A percentile compares a stretch with the other conserved stretches of the same genome.
Evolutionary conservation across 2,797 vertebrate species (phyloP).

Genomic region (Pseudotriccus pelzelni): DNA sequence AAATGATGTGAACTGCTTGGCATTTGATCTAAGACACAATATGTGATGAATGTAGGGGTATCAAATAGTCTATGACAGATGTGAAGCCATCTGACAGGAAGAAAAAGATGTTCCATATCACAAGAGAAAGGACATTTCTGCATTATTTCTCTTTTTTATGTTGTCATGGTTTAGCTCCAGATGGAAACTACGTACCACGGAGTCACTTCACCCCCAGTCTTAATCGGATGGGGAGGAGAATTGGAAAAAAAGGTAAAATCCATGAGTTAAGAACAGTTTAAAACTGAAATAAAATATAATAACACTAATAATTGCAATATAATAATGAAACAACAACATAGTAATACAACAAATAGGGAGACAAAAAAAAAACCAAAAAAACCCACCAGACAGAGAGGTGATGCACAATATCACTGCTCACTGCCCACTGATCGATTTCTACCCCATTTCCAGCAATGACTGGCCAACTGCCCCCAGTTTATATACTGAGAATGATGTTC

Average conservation of each 20-base stretch:
- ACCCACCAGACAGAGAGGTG: neutral
- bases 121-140: neutral
- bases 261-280: neutral
- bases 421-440: too few relatives aligned
- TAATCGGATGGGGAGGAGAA: neutral
- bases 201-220: neutral
- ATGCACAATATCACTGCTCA: accelerated
- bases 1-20: neutral
- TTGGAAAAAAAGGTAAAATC: neutral
- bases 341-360: neutral
- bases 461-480: neutral
- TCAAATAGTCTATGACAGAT: neutral
- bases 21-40: neutral
- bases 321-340: neutral
- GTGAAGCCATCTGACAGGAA: neutral
- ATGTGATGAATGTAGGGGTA: neutral
- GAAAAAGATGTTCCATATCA: neutral
- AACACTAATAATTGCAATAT: neutral
- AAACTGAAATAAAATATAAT: neutral
- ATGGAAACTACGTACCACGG: neutral
- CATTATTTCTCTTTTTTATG: neutral
- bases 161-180: neutral
- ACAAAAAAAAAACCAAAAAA: neutral
- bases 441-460: neutral
- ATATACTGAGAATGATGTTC: neutral